A percentile compares a stretch with the other conserved stretches of the same genome.
phyloP scores from a whole-genome alignment of 1,140 invertebrate genomes.

The Drosophila arizonae region DNA sequence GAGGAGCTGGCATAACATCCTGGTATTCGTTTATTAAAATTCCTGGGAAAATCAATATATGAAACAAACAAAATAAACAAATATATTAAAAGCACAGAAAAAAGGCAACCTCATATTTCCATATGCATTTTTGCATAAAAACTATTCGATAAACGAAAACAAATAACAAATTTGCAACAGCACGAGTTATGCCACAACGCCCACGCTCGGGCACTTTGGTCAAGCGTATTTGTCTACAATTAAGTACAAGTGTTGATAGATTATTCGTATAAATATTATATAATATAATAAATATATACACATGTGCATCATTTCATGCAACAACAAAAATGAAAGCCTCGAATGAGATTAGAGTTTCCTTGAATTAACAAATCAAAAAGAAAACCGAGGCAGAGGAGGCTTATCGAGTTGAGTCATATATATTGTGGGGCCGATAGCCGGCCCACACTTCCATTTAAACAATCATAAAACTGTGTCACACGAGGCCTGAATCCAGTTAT shows the following conservation, averaged over 20 bases:
- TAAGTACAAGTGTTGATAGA: no score
- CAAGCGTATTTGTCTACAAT: no score
- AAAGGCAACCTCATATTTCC: slow-evolving; percentile 10
- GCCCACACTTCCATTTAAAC: neutral
- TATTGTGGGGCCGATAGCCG: neutral
- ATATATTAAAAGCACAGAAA: neutral
- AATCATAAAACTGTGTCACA: slow-evolving; percentile 2
- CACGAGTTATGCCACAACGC: neutral
- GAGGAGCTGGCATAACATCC: neutral
- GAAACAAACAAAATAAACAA: neutral
- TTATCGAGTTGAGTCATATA: slow-evolving; percentile 18
- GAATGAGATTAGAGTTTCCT: slow-evolving; percentile 11
- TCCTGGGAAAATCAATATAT: neutral
- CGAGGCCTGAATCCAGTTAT: neutral
- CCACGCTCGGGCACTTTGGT: neutral
- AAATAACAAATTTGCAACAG: slow-evolving; percentile 8
- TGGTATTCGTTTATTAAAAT: neutral
- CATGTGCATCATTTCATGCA: neutral
- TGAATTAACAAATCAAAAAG: neutral
- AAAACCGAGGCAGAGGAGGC: neutral
- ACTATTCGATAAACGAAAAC: neutral
- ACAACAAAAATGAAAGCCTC: slow-evolving; percentile 1
- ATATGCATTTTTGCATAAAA: neutral
- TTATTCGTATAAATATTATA: neutral
- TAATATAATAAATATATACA: no score